A percentile compares a stretch with the other conserved stretches of the same genome.
Conservation (phyloP, 2,888 invertebrate genomes). For the Petrophora chlorosata region DNA sequence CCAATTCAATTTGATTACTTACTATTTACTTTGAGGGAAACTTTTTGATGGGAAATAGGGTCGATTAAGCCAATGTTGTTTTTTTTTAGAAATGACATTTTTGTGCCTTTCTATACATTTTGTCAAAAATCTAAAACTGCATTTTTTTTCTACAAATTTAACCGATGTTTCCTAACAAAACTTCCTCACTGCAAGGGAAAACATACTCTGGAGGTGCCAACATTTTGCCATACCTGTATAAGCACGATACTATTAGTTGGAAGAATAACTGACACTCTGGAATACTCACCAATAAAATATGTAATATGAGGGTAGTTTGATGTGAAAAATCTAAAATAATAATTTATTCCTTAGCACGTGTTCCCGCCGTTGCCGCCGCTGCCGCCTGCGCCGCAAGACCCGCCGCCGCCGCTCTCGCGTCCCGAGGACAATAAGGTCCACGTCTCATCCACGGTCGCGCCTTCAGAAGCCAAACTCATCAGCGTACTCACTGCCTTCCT, state of each 20-base stretch:
- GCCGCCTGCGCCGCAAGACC: conserved; percentile 31
- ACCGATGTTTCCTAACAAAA: background rate
- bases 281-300: background rate
- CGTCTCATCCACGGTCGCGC: conserved; percentile 34
- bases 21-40: no score
- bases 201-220: background rate
- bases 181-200: background rate
- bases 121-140: no score
- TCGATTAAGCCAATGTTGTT: no score
- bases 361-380: conserved; percentile 50
- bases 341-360: conserved; percentile 23
- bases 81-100: no score
- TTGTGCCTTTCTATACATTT: no score
- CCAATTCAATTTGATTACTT: no score
- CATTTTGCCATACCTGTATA: no score
- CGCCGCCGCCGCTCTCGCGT: conserved; percentile 38
- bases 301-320: no score
- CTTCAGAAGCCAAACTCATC: conserved; percentile 65
- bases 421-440: background rate
- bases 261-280: no score
- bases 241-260: no score
- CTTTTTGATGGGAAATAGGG: no score
- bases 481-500: conserved; percentile 70
- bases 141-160: no score
- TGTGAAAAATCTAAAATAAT: background rate